Conservation (phyloP, 2,888 invertebrate species). For the Parasteatoda lunata region DNA sequence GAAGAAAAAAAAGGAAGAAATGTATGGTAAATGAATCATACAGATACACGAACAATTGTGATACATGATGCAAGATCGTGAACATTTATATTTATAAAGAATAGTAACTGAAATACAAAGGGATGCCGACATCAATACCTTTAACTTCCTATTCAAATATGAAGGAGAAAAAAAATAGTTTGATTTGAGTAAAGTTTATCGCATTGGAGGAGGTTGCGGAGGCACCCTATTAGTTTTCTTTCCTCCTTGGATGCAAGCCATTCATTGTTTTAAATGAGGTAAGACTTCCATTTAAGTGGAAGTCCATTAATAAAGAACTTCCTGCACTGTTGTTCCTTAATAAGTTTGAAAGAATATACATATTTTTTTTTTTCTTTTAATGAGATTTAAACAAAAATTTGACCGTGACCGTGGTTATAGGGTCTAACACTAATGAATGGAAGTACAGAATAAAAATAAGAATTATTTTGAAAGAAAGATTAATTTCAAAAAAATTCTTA, state of each 20-base stretch:
- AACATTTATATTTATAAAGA: too few relatives aligned
- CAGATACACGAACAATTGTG: not conserved
- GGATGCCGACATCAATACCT: not conserved
- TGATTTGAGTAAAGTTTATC: not conserved
- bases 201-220: not conserved
- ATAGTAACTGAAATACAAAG: too few relatives aligned
- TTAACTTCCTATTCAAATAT: not conserved
- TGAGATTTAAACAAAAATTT: not conserved
- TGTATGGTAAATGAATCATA: too few relatives aligned
- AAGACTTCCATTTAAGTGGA: not conserved
- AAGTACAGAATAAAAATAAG: too few relatives aligned
- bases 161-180: not conserved
- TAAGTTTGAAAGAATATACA: too few relatives aligned
- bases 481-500: too few relatives aligned
- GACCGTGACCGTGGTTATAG: not conserved
- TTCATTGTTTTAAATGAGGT: not conserved
- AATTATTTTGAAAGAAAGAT: too few relatives aligned
- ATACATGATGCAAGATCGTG: not conserved
- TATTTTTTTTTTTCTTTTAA: not conserved
- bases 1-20: too few relatives aligned
- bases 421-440: too few relatives aligned
- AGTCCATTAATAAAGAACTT: not conserved
- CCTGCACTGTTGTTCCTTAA: not conserved
- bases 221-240: not conserved
- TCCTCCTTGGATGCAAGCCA: conserved; percentile 5